A percentile compares a stretch with the other conserved stretches of the same genome.
Conservation (phyloP, 2,113 vertebrate species). For the Elanoides forficatus region DNA sequence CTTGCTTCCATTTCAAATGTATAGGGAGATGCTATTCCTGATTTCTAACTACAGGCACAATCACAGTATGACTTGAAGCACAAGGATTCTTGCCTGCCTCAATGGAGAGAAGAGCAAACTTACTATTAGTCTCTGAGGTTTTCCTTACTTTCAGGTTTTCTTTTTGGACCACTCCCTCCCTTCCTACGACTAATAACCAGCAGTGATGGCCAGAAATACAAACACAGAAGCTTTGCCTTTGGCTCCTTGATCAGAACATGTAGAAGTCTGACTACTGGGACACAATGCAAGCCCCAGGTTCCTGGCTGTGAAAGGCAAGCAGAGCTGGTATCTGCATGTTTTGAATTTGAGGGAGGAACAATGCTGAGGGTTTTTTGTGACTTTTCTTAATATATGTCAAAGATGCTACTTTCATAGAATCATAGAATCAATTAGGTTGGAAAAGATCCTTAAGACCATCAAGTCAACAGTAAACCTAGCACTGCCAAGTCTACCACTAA, state of each 20-base stretch:
- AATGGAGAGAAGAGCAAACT: not conserved
- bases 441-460: not conserved
- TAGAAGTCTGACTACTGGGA: not conserved
- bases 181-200: not conserved
- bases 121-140: not conserved
- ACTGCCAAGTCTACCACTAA: not conserved
- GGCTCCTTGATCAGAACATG: not conserved
- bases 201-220: not conserved
- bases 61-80: not conserved
- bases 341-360: not conserved
- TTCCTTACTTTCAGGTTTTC: not conserved
- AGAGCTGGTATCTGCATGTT: not conserved
- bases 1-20: not conserved
- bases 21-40: not conserved
- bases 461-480: not conserved
- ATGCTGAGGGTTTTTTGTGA: not conserved
- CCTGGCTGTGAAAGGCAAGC: not conserved
- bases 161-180: not conserved
- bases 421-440: not conserved
- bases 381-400: not conserved
- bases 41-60: not conserved
- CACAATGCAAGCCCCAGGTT: not conserved
- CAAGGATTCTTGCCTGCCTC: not conserved
- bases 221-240: not conserved
- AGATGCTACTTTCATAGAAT: not conserved